Evolutionary conservation across 2,888 invertebrate species (phyloP), one percentile per base, ranked within the genome.

Genomic region (Iphiclides podalirius): DNA sequence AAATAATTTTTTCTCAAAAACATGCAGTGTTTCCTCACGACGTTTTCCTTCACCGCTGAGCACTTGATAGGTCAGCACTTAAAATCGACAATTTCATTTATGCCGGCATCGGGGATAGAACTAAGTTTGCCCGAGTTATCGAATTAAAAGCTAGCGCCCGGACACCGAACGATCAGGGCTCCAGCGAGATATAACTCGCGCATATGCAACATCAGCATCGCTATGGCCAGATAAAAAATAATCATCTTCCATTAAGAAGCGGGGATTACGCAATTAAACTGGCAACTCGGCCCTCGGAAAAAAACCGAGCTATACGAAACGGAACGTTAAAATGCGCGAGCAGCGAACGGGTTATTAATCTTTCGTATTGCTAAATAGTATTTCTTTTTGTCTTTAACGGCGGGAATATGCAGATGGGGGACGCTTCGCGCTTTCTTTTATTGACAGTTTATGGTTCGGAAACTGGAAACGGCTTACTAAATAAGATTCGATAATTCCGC

Each of bases 371-470:
- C 64, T 66, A 64, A 67, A 63, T 68, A 63, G 52, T 66, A 61
- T 64, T 67, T 70, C 65, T 72, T 70, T 64, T 72, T 70, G 47
- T 57, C 72, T 75, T 75, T 80, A 76, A 84, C 73, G 71, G 74
- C 77, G 63, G 60, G 68, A 81, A 82, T 81, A 85, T 85, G 84
- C 79, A 81, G 76, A 85, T 83, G 68, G 58, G 51, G 57, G 61
- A 28, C 61, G 70, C 75, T 79, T 75, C 74, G 75, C 70, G 79
- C 77, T 78, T 77, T 76, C 75, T 83, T 83, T 84, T 83, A 84
- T 82, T 76, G 85, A 80, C 82, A 85, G 72, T 86, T 86, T 86
- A 86, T 86, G 79, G 79, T 81, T 81, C 70, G 66, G 86, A 86
- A 86, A 85, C 77, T 75, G 75, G 68, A 70, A 83, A 84, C 72